These are phyloP conservation scores for Neuroscelio doddi DNA, from an alignment of 2,888 invertebrate species.

Conservation along the genomic window DNA sequence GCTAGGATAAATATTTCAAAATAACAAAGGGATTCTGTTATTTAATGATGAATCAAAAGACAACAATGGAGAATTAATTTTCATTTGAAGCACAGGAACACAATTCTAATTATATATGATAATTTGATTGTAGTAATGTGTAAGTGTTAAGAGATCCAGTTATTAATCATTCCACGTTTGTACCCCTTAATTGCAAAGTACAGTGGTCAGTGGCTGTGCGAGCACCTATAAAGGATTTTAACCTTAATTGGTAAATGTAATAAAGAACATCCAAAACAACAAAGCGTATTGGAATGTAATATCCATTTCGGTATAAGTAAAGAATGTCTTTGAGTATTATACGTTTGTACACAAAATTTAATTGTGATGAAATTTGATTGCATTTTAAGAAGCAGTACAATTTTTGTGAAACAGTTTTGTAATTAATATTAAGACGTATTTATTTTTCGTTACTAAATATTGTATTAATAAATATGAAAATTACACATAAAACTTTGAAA, in stretches of 20 bases:
- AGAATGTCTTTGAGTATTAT: no score
- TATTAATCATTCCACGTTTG: slow-evolving; percentile 38
- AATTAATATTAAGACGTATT: no score
- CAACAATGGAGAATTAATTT: no score
- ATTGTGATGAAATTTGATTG: not conserved
- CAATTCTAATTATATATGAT: no score
- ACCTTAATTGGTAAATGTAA: slow-evolving; percentile 38
- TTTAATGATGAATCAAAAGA: no score
- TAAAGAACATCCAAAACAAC: slow-evolving; percentile 23
- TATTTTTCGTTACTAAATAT: no score
- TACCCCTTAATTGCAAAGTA: slow-evolving; percentile 32
- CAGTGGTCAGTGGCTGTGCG: slow-evolving; percentile 18
- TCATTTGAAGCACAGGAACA: no score
- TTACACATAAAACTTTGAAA: no score
- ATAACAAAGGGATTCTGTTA: no score
- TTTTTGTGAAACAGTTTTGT: slow-evolving; percentile 6
- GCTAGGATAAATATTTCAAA: no score
- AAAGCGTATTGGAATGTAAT: slow-evolving; percentile 28
- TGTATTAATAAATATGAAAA: no score
- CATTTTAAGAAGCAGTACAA: no score
- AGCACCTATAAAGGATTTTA: slow-evolving; percentile 39
- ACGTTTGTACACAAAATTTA: not conserved
- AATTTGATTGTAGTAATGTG: not conserved
- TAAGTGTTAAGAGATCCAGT: not conserved
- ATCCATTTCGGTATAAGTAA: not conserved